phyloP scores from a whole-genome alignment of 2,113 vertebrate species.

The Tragelaphus scriptus region DNA sequence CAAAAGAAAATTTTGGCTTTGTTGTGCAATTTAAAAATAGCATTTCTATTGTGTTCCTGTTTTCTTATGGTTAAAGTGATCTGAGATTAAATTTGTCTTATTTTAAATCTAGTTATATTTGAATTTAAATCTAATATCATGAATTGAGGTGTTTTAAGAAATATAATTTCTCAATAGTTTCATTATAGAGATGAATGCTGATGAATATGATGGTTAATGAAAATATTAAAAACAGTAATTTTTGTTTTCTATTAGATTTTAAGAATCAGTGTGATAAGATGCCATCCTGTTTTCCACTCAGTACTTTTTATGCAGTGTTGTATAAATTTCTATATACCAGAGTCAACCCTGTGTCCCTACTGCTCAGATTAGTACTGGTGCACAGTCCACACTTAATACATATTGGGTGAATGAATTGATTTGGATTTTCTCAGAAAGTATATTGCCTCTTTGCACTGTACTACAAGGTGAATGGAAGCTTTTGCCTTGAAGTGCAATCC shows the following conservation, averaged over 20 bases:
- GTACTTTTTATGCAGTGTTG: background rate
- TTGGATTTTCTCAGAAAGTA: background rate
- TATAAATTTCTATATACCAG: background rate
- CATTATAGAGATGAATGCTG: background rate
- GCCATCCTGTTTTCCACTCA: background rate
- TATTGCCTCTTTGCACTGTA: background rate
- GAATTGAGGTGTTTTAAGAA: background rate
- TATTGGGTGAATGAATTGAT: background rate
- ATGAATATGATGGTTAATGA: background rate
- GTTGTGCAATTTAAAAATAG: background rate
- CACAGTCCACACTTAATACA: background rate
- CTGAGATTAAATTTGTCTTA: background rate
- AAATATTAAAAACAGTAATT: background rate
- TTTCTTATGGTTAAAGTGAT: background rate
- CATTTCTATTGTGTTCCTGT: background rate
- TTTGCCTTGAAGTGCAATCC: background rate
- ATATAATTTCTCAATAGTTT: background rate
- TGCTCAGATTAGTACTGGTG: background rate
- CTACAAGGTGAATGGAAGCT: background rate
- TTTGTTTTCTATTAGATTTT: background rate
- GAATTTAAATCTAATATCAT: background rate
- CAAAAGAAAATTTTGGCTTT: background rate
- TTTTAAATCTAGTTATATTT: constrained; percentile 13
- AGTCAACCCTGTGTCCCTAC: background rate
- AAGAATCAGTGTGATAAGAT: background rate